Evolutionary conservation across 2,113 vertebrate genomes (phyloP).

Genomic region (Macquaria ambigua): DNA sequence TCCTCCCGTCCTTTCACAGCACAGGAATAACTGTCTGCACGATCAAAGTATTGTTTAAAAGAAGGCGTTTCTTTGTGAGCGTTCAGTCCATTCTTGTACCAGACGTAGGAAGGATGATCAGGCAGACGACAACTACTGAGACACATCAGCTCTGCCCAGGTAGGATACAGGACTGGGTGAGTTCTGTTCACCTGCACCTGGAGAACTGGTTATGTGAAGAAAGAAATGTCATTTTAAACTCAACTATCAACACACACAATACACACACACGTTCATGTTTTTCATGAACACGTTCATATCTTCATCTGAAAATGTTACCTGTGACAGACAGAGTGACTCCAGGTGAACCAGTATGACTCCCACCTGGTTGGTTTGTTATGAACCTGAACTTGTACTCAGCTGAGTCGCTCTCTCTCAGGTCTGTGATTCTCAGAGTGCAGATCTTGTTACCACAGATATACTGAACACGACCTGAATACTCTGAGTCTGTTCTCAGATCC

Average conservation of each 20-base stretch:
- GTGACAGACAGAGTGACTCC: constrained; percentile 32
- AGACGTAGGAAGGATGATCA: background rate
- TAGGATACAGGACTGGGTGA: accelerated
- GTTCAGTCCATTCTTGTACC: background rate
- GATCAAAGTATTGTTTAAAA: accelerated
- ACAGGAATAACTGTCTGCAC: constrained; percentile 14
- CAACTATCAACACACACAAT: background rate
- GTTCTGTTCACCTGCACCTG: background rate
- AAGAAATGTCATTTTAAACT: background rate
- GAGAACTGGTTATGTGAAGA: background rate
- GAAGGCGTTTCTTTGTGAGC: background rate
- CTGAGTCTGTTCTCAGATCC: background rate
- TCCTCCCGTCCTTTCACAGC: background rate
- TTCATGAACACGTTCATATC: background rate
- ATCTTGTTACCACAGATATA: accelerated
- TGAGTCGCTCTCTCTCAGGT: constrained; percentile 46
- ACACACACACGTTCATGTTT: too few relatives aligned
- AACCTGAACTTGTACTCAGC: too few relatives aligned
- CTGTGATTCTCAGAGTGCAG: constrained; percentile 27
- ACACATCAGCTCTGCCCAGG: background rate
- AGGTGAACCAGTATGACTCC: too few relatives aligned
- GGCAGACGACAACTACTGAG: background rate
- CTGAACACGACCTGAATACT: background rate
- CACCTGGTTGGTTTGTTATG: too few relatives aligned
- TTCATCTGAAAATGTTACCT: constrained; percentile 36